Evolutionary conservation across 2,888 invertebrate genomes (phyloP), one percentile per base, ranked within the genome.

Genomic region (Drosophila incognita): DNA sequence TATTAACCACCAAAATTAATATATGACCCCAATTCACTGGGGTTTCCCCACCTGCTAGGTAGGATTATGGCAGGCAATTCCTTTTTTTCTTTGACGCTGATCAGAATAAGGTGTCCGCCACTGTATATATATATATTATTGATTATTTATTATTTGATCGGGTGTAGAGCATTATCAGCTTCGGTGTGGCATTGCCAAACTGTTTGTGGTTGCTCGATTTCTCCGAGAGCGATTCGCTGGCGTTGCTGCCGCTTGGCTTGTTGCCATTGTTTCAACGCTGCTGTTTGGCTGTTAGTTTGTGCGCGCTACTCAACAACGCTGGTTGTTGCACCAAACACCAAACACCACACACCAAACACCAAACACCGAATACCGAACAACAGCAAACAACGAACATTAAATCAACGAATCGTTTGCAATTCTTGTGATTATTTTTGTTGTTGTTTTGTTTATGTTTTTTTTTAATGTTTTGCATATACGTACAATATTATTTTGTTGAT

Each of bases 271-370:
- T 79, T 80, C 76, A 40, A 29, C 46, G 57, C 21, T 49, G 79
- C 76, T 60, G 67, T 8, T 46, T 46, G 15, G 15, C 24, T 79
- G 75, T 76, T 80, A 83, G 87, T 83, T 84, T 74, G 80, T 80
- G 64, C 84, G 84, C 84, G 86, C 70, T 61, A 74, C 73, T 88
- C 79, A 64, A 79, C 67, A 81, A 81, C 70, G 83, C 83, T 82
- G 83, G 83, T 87, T 83, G 87, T 77, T 76, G 72, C 79, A 56
- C 42, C 48, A 46, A 69, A 46, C 56, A 68, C 31, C 56, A 51
- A 40, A 63, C 18, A 42, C n/a, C 38, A 40, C 68, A 65, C 53
- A 53, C 18, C 56, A 11, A 52, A 38, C 2, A 40, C 33, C 57
- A n/a, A 68, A 62, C 11, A 54, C 24, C 46, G 21, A 35, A 54